Evolutionary conservation across 1,140 invertebrate species (phyloP), one percentile per base, ranked within the genome.

Genomic region (Pteromalus puparum): DNA sequence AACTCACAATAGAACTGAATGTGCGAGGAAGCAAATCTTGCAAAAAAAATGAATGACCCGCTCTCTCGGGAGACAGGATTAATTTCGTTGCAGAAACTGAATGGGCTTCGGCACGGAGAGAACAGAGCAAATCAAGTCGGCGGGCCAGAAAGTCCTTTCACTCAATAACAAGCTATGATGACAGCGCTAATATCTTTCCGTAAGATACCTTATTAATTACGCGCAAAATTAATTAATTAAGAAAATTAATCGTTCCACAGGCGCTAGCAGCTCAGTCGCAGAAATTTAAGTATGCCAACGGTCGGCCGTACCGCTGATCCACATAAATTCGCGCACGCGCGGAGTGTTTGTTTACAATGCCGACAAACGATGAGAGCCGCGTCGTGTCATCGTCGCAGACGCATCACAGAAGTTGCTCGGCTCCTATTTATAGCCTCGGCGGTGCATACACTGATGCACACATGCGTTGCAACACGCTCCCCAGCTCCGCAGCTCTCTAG

Each of bases 271-370:
- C 46, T n/a, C 53, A n/a, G 53, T 61, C 53, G 6, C 18, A 21
- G 53, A 61, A 61, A 61, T 61, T n/a, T 4, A 61, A 61, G 18
- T 61, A n/a, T 61, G 53, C 53, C 53, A n/a, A 61, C 7, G 18
- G 18, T 5, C 48, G 48, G 30, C 30, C 30, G n/a, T 34, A 42
- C 38, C 1, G 53, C 21, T 61, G 38, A 46, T 83, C 73, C 28
- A 82, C 46, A 77, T 83, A 77, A 83, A 67, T 77, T 83, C 1
- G 34, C 18, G 26, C 10, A 13, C 18, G 26, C 18, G 12, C n/a
- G 1, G 28, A 24, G 26, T 48, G 72, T 83, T 83, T 83, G 61
- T 83, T 83, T 76, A 83, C 34, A 48, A 42, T 65, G 61, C 13
- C n/a, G 38, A 34, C 18, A 34, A 70, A 30, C 68, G 68, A 2